A percentile compares a stretch with the other conserved stretches of the same genome.
Conservation (phyloP, 1,140 invertebrate genomes). For the Leptoteleia sp. region DNA sequence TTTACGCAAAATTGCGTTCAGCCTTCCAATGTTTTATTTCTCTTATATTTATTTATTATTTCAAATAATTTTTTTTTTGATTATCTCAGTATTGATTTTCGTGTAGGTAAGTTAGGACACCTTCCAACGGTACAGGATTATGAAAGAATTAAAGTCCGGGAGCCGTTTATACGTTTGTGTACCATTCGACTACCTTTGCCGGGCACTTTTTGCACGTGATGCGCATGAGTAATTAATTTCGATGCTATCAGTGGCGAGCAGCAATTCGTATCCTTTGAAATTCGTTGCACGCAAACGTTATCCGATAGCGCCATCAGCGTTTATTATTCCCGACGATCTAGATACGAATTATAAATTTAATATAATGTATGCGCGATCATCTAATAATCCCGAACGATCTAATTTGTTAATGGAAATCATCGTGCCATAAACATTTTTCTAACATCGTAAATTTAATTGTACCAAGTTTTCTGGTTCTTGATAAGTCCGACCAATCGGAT, state of each 20-base stretch:
- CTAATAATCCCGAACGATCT: slow-evolving; percentile 24
- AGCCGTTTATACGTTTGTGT: slow-evolving; percentile 41
- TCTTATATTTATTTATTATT: too few species aligned
- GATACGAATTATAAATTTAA: slow-evolving; percentile 64
- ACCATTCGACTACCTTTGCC: slow-evolving; percentile 39
- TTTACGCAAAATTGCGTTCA: too few species aligned
- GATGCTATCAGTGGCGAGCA: slow-evolving; percentile 57
- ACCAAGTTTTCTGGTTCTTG: too few species aligned
- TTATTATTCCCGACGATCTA: slow-evolving; percentile 67
- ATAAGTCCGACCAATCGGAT: too few species aligned
- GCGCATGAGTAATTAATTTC: slow-evolving; percentile 68
- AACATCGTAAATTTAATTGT: too few species aligned
- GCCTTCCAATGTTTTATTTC: too few species aligned
- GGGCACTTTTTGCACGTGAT: slow-evolving; percentile 59
- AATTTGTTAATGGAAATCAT: slow-evolving; percentile 52
- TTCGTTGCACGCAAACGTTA: slow-evolving; percentile 64
- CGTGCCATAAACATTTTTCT: slow-evolving; percentile 6
- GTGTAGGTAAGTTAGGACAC: slow-evolving; percentile 34
- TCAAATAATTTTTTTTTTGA: too few species aligned
- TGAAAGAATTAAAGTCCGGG: slow-evolving; percentile 1
- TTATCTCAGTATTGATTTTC: slow-evolving; percentile 28
- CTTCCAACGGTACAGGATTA: slow-evolving; percentile 4
- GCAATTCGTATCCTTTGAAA: slow-evolving; percentile 67
- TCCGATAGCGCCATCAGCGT: slow-evolving; percentile 60
- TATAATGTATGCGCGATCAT: slow-evolving; percentile 49